phyloP scores from a whole-genome alignment of 2,888 invertebrate species.

The Beris chalybata region DNA sequence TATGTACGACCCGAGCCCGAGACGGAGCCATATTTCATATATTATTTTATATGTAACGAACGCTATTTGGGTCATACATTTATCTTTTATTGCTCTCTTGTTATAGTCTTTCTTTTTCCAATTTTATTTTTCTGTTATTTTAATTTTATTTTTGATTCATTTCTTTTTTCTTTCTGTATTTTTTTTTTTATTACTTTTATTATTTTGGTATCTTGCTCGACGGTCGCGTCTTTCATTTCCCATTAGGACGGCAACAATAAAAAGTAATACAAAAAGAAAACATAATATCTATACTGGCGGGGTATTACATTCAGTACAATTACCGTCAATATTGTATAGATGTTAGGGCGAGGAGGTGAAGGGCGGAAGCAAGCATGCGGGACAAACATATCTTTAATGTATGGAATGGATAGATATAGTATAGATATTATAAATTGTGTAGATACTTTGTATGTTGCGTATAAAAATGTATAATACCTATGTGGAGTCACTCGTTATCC shows the following conservation, averaged over 20 bases:
- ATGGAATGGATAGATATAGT: slow-evolving; percentile 17
- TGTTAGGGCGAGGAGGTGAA: slow-evolving; percentile 2
- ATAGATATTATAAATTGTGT: slow-evolving; percentile 24
- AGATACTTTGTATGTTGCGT: neutral
- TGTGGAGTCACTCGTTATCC: slow-evolving; percentile 20
- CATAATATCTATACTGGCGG: slow-evolving; percentile 11
- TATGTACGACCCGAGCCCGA: neutral
- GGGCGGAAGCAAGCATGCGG: neutral
- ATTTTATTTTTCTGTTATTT: slow-evolving; percentile 16
- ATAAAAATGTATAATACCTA: slow-evolving; percentile 10
- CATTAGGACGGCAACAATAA: slow-evolving; percentile 12
- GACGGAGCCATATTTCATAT: neutral
- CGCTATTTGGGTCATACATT: slow-evolving; percentile 18
- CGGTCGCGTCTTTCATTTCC: slow-evolving; percentile 20
- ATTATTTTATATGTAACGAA: too few species aligned
- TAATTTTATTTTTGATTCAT: slow-evolving; percentile 28
- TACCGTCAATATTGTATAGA: slow-evolving; percentile 30
- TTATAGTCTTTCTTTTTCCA: neutral
- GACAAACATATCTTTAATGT: slow-evolving; percentile 11
- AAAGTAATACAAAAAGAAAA: slow-evolving; percentile 15
- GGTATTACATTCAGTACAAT: slow-evolving; percentile 26
- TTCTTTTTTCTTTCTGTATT: slow-evolving; percentile 11
- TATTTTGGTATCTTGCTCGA: slow-evolving; percentile 15
- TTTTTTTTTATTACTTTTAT: slow-evolving; percentile 22
- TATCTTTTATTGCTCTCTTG: neutral